Conservation (phyloP, 2,113 vertebrate genomes). For the Pollachius pollachius region DNA sequence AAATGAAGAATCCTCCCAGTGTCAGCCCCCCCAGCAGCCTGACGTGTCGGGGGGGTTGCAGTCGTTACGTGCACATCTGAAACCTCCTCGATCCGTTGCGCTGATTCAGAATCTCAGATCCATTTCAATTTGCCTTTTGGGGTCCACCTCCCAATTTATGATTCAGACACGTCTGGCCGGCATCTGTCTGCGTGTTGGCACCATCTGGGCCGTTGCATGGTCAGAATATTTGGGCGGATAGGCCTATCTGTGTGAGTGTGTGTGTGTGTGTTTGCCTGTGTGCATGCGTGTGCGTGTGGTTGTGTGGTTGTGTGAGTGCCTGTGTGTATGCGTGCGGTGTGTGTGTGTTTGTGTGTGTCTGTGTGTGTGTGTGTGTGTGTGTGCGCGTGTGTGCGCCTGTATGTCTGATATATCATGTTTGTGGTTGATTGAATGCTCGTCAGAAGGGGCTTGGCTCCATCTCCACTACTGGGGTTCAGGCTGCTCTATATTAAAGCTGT, state of each 20-base stretch:
- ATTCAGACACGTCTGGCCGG: constrained; percentile 26
- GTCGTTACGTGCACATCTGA: background rate
- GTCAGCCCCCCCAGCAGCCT: background rate
- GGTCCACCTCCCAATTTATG: constrained; percentile 40
- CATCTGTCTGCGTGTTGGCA: background rate
- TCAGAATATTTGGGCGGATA: constrained; percentile 2
- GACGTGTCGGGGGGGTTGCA: background rate
- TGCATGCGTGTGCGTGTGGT: too few species aligned
- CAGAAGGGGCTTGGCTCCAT: too few species aligned
- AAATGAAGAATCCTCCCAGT: constrained; percentile 22
- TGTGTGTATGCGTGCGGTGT: too few species aligned
- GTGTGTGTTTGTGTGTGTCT: too few species aligned
- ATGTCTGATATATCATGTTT: too few species aligned
- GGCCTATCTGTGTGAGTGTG: background rate
- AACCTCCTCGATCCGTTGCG: constrained; percentile 20
- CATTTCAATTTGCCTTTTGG: constrained; percentile 31
- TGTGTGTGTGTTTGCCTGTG: too few species aligned
- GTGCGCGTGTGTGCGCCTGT: too few species aligned
- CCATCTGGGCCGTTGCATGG: constrained; percentile 24
- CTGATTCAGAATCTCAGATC: constrained; percentile 37
- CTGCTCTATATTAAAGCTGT: too few species aligned
- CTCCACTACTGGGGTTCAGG: too few species aligned
- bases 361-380: too few species aligned
- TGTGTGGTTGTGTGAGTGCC: too few species aligned
- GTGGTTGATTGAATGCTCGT: too few species aligned